Base-by-base conservation (phyloP, 1,140 invertebrate species). In the Colletes gigas region DNA sequence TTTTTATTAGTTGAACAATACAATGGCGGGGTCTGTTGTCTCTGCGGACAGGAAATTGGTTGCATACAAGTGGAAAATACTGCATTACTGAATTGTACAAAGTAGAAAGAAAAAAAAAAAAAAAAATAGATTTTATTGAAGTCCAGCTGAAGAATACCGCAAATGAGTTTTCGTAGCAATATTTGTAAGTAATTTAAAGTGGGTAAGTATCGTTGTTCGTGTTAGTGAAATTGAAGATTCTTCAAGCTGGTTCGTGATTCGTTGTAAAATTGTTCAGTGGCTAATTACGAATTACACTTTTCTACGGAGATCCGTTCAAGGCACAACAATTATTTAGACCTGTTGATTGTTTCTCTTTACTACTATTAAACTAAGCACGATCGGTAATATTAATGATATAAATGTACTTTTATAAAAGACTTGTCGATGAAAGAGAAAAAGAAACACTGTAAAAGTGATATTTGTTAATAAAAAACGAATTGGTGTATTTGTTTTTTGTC, bases 391-490 rank as follows among this genome's bases (percentile, higher is more conserved):
- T 60, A 55, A 69, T 10, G 62, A 65, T 15, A 75, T 71, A 74
- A 47, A 73, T 77, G 72, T 85, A 83, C 70, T 71, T 80, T 74
- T 71, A 55, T 79, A 83, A 82, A 82, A 55, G 60, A 60, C 54
- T 70, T 81, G 57, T 78, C 30, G 19, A 78, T 76, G 30, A 84
- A 73, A 54, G 62, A 19, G 10, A 80, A 44, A 84, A 73, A 54
- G 62, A 19, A 14, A 80, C 17, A 66, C 67, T 84, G 65, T 84
- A 84, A 82, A 74, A 52, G 55, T 80, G 57, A 79, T 71, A 17
- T 77, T 30, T 84, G 67, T 81, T 83, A 83, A 83, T 85, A 83
- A 83, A 83, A 84, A 85, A 75, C 10, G 44, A 62, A 69, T 68
- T 81, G 14, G 9, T 62, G 41, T 59, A 76, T 72, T 62, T 47